These are phyloP conservation scores for Synanceia verrucosa DNA, from an alignment of 2,797 vertebrate genomes.

Conservation along the genomic window DNA sequence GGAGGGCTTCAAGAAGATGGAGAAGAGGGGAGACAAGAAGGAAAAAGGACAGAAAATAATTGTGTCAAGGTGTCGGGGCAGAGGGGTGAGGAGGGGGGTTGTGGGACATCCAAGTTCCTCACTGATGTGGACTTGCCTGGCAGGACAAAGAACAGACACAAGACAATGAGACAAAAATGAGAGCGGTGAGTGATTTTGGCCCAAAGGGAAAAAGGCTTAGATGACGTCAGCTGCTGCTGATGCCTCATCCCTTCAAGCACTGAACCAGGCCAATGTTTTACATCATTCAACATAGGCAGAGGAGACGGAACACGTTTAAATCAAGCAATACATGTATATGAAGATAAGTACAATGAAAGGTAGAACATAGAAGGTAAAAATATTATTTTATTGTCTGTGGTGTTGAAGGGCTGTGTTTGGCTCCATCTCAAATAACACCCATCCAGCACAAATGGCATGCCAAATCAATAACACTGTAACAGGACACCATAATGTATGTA, in stretches of 20 bases:
- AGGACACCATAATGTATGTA: constrained; percentile 72
- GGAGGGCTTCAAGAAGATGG: not conserved
- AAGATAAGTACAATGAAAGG: not conserved
- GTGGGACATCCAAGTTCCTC: constrained; percentile 28
- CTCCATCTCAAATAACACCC: constrained; percentile 72
- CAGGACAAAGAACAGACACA: constrained; percentile 50
- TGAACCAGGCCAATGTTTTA: not conserved
- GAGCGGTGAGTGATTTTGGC: too few relatives aligned
- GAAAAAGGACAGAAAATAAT: constrained; percentile 7
- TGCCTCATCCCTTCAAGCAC: constrained; percentile 10
- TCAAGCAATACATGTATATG: constrained; percentile 5
- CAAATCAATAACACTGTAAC: constrained; percentile 78
- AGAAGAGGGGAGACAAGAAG: not conserved
- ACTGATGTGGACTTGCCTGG: constrained; percentile 47
- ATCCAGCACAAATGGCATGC: constrained; percentile 63
- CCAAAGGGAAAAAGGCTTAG: constrained; percentile 31
- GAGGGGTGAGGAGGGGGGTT: not conserved
- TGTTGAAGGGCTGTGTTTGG: constrained; percentile 33
- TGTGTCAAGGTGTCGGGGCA: constrained; percentile 18
- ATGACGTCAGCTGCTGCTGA: constrained; percentile 51
- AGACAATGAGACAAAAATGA: constrained; percentile 46
- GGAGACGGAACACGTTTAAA: constrained; percentile 28
- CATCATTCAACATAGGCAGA: constrained; percentile 39
- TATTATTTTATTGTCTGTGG: constrained; percentile 30
- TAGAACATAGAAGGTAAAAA: constrained; percentile 24